These are phyloP conservation scores for Struthidea cinerea DNA, from an alignment of 2,113 vertebrate species.

Conservation along the genomic window DNA sequence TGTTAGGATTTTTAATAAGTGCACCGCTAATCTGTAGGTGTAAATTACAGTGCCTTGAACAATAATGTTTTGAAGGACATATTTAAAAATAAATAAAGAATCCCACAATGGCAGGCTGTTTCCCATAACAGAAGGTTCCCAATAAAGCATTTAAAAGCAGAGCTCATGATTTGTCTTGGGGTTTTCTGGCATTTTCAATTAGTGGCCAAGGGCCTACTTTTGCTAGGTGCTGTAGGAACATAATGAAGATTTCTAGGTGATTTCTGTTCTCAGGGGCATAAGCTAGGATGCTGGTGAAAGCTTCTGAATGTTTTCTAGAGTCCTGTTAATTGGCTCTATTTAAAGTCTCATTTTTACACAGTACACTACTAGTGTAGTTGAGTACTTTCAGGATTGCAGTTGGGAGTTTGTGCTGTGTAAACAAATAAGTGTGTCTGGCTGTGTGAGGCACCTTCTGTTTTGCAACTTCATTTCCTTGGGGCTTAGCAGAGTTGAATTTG, in stretches of 20 bases:
- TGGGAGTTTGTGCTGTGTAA: neutral
- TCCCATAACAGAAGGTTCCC: neutral
- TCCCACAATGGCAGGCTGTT: neutral
- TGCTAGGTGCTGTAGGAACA: neutral
- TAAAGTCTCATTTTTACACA: neutral
- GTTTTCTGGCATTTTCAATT: neutral
- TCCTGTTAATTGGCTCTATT: neutral
- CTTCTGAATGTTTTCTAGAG: neutral
- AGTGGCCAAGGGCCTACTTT: neutral
- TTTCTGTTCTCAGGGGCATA: neutral
- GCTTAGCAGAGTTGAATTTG: neutral
- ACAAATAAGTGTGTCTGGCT: neutral
- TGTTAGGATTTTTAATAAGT: neutral
- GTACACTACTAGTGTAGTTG: neutral
- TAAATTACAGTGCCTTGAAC: neutral
- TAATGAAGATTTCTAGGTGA: neutral
- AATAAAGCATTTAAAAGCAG: neutral
- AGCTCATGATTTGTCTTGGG: neutral
- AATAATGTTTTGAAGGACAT: neutral
- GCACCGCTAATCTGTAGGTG: neutral
- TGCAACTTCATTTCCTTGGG: neutral
- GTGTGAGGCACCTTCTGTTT: neutral
- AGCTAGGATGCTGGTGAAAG: neutral
- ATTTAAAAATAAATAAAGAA: neutral
- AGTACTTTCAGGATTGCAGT: neutral